A percentile compares a stretch with the other conserved stretches of the same genome.
Evolutionary conservation across 2,888 invertebrate species (phyloP).

Genomic region (Agonopterix subpropinquella): DNA sequence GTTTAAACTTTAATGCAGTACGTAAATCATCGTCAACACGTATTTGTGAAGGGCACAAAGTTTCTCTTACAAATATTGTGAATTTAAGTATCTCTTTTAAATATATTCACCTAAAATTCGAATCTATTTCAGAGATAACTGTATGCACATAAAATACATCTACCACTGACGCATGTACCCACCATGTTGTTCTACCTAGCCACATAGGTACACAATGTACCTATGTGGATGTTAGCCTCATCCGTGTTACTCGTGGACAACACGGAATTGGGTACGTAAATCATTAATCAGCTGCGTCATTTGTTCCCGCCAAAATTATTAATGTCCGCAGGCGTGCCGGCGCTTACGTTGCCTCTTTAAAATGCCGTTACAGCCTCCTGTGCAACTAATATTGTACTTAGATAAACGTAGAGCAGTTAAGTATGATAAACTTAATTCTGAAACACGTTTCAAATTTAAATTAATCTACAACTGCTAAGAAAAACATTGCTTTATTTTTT

Average conservation of each 20-base stretch:
- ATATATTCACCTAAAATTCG: too few relatives aligned
- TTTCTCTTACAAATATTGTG: too few relatives aligned
- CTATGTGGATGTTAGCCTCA: conserved; percentile 1
- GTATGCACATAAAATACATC: too few relatives aligned
- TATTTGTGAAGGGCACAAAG: too few relatives aligned
- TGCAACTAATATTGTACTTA: conserved; percentile 22
- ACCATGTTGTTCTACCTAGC: too few relatives aligned
- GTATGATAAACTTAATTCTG: background rate
- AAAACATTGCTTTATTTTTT: background rate
- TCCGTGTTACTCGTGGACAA: conserved; percentile 37
- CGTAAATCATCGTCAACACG: too few relatives aligned
- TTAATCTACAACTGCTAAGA: background rate
- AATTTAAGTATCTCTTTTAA: too few relatives aligned
- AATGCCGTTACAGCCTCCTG: conserved; percentile 45
- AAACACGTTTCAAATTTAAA: background rate
- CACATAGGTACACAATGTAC: background rate
- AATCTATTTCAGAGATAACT: too few relatives aligned
- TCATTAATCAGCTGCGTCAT: conserved; percentile 72
- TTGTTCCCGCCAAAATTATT: conserved; percentile 71
- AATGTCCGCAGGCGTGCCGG: conserved; percentile 47
- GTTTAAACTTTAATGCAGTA: too few relatives aligned
- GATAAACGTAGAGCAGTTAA: conserved; percentile 7
- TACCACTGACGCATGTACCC: too few relatives aligned
- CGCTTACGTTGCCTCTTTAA: conserved; percentile 55
- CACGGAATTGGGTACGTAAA: conserved; percentile 64